Evolutionary conservation across 2,888 invertebrate genomes (phyloP).

Genomic region (Cecidostiba fungosa): DNA sequence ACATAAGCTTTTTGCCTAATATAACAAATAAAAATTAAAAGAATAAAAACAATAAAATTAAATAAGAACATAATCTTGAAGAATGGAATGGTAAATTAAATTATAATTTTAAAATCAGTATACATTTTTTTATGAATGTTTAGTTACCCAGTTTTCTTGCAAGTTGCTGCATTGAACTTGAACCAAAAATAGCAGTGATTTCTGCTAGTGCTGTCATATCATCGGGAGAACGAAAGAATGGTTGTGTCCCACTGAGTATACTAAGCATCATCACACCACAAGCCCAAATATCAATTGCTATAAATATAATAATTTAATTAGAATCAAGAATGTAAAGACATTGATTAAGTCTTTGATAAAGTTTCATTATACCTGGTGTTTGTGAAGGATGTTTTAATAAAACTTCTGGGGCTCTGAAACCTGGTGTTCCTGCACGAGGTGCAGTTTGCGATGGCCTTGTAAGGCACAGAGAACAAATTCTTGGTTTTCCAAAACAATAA

Average conservation of each 20-base stretch:
- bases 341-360: slow-evolving; percentile 1
- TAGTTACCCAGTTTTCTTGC: slow-evolving; percentile 86
- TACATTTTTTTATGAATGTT: slow-evolving; percentile 49
- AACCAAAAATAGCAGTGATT: slow-evolving; percentile 90
- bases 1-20: slow-evolving; percentile 82
- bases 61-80: slow-evolving; percentile 57
- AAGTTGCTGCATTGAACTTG: slow-evolving; percentile 85
- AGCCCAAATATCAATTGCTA: slow-evolving; percentile 94
- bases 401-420: slow-evolving; percentile 94
- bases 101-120: slow-evolving; percentile 46
- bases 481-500: slow-evolving; percentile 85
- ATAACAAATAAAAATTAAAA: neutral
- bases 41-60: slow-evolving; percentile 33
- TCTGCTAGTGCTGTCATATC: slow-evolving; percentile 91
- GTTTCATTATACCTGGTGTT: slow-evolving; percentile 83
- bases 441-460: slow-evolving; percentile 86
- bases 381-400: slow-evolving; percentile 90
- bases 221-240: slow-evolving; percentile 91
- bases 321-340: neutral
- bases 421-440: slow-evolving; percentile 93
- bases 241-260: slow-evolving; percentile 89
- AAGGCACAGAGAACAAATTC: slow-evolving; percentile 86
- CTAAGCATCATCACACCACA: slow-evolving; percentile 91
- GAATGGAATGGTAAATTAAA: neutral
- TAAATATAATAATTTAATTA: slow-evolving; percentile 64